Evolutionary conservation across 2,888 invertebrate genomes (phyloP).

Genomic region (Andrena fulva): DNA sequence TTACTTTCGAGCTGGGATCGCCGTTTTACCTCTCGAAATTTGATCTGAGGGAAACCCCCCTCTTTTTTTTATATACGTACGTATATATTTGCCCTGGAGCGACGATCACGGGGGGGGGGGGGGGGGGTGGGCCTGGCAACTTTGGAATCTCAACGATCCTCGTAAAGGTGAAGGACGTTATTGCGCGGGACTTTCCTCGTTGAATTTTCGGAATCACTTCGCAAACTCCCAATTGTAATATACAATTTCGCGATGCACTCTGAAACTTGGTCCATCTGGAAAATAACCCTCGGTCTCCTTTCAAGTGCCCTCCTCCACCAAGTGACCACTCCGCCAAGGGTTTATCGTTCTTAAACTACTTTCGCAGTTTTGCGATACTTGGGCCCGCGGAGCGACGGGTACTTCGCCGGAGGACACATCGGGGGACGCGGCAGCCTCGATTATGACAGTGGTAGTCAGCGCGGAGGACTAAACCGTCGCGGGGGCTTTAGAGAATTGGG

Average conservation of each 20-base stretch:
- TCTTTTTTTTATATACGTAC: neutral
- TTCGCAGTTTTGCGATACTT: constrained; percentile 47
- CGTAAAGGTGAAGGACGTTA: constrained; percentile 31
- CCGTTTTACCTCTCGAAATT: neutral
- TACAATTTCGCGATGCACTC: constrained; percentile 53
- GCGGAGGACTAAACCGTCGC: no score
- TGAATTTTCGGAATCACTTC: constrained; percentile 56
- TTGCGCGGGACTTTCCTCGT: constrained; percentile 42
- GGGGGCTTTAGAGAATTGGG: no score
- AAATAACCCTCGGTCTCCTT: constrained; percentile 37
- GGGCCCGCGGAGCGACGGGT: constrained; percentile 22
- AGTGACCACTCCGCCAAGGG: constrained; percentile 42
- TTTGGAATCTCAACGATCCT: constrained; percentile 30
- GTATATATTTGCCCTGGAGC: neutral
- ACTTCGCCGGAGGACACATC: constrained; percentile 15
- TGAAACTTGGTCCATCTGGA: constrained; percentile 62
- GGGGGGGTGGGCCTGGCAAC: neutral
- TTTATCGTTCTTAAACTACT: constrained; percentile 56
- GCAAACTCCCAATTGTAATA: constrained; percentile 44
- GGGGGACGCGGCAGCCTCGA: neutral
- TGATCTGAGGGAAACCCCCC: neutral
- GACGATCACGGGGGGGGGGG: neutral
- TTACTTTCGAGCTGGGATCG: neutral
- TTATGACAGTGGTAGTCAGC: no score
- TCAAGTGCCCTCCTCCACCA: constrained; percentile 22